Conservation (phyloP, 2,113 vertebrate species). For the Trichechus manatus region DNA sequence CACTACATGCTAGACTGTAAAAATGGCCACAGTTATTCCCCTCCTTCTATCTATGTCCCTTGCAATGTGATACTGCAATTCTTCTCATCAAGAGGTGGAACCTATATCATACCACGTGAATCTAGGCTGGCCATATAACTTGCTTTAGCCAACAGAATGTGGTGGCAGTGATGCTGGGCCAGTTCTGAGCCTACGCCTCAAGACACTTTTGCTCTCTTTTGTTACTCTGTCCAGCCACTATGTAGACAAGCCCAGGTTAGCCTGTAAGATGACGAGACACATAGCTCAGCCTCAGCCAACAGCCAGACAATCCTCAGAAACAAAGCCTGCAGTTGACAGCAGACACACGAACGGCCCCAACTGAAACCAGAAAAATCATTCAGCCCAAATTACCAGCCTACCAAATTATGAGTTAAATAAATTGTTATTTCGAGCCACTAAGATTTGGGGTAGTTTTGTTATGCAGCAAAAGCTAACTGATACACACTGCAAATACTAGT, state of each 20-base stretch:
- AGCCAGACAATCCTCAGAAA: neutral
- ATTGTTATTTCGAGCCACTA: neutral
- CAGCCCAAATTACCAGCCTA: neutral
- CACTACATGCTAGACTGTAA: neutral
- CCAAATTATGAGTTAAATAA: neutral
- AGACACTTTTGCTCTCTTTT: neutral
- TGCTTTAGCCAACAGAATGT: neutral
- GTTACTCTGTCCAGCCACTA: neutral
- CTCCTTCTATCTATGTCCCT: neutral
- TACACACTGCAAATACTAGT: neutral
- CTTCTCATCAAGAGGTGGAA: neutral
- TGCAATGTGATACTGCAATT: neutral
- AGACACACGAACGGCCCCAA: neutral
- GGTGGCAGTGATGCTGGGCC: neutral
- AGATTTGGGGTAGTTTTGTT: constrained; percentile 2
- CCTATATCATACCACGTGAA: neutral
- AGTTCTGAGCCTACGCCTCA: neutral
- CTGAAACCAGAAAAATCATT: neutral
- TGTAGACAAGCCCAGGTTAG: neutral
- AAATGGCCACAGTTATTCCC: neutral
- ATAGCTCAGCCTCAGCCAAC: neutral
- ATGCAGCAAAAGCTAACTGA: constrained; percentile 1
- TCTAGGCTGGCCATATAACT: neutral
- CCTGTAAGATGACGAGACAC: neutral
- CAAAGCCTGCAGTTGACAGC: neutral